These are phyloP conservation scores for Syngnathus scovelli DNA, from an alignment of 2,113 vertebrate genomes.

Conservation along the genomic window DNA sequence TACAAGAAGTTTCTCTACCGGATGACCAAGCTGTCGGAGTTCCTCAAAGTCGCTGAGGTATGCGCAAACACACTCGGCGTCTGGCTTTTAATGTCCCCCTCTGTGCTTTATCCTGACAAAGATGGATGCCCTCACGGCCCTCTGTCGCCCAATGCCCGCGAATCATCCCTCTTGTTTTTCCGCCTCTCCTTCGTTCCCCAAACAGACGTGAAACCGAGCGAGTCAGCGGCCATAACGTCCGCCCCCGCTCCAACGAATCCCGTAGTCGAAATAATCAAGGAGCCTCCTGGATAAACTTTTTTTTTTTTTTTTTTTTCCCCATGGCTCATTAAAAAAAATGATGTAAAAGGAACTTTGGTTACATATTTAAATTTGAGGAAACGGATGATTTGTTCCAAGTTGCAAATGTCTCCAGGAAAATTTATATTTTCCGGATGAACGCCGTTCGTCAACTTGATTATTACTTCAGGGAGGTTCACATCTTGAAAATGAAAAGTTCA, in stretches of 20 bases:
- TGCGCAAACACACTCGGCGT: conserved; percentile 2
- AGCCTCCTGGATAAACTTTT: neutral
- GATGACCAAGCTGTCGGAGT: conserved; percentile 76
- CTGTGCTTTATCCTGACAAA: conserved; percentile 46
- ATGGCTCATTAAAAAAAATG: conserved; percentile 5
- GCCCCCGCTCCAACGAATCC: conserved; percentile 3
- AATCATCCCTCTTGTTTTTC: conserved; percentile 37
- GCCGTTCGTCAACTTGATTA: neutral
- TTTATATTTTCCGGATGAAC: neutral
- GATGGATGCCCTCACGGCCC: conserved; percentile 42
- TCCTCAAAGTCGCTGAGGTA: conserved; percentile 77
- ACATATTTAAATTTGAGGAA: neutral
- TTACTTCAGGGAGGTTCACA: neutral
- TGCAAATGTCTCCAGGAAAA: neutral
- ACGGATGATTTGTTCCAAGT: neutral
- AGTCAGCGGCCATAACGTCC: conserved; percentile 10
- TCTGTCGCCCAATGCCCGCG: conserved; percentile 31
- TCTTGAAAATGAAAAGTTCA: neutral
- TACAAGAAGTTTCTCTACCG: conserved; percentile 76
- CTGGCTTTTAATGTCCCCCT: conserved; percentile 35
- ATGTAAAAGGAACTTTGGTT: neutral
- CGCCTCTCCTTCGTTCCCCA: conserved; percentile 5
- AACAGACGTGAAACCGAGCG: neutral
- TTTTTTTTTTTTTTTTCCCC: neutral
- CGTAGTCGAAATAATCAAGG: conserved; percentile 32